These are phyloP conservation scores for Antechinus stuartii DNA, from an alignment of 2,113 vertebrate species.

Conservation along the genomic window DNA sequence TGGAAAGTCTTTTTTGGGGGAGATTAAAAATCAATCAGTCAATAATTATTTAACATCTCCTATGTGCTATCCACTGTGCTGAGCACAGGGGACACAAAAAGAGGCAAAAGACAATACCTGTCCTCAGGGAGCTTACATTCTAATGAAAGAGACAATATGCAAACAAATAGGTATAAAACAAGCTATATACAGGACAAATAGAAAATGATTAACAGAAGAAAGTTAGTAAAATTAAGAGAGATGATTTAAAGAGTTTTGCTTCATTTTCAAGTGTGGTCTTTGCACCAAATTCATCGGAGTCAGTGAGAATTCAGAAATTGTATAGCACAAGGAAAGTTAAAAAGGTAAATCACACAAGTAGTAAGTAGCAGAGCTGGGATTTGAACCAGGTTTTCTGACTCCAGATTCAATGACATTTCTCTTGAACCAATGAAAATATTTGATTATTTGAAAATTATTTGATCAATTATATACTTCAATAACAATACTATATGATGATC, in stretches of 20 bases:
- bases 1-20: neutral
- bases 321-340: neutral
- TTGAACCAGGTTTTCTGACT: neutral
- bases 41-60: neutral
- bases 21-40: neutral
- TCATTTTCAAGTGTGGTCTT: neutral
- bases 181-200: neutral
- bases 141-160: neutral
- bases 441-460: neutral
- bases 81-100: neutral
- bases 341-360: neutral
- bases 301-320: neutral
- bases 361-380: neutral
- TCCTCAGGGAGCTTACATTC: neutral
- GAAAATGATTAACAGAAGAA: neutral
- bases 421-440: neutral
- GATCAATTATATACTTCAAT: neutral
- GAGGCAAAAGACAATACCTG: neutral
- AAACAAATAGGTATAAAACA: neutral
- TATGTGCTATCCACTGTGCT: neutral
- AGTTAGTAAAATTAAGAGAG: neutral
- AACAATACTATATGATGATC: no score
- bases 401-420: neutral
- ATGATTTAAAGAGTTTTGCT: neutral
- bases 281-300: neutral